Base-by-base conservation (phyloP, 1,140 invertebrate species). In the Anthonomus grandis region DNA sequence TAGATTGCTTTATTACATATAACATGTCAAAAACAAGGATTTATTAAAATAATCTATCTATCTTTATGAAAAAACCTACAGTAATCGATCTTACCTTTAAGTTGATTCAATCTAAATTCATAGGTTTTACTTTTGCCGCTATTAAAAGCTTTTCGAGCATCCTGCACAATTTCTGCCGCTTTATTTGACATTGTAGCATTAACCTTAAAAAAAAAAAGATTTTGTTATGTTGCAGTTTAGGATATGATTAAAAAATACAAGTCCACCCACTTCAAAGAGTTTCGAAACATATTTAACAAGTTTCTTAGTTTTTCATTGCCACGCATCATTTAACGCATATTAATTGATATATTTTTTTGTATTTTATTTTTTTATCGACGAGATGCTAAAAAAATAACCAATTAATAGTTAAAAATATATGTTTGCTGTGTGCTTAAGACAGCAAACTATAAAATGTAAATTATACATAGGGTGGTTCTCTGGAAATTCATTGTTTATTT, bases 51-150 rank as follows among this genome's bases (percentile, higher is more conserved):
- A n/a, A n/a, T n/a, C n/a, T n/a, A n/a, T n/a, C n/a, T n/a, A n/a
- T n/a, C n/a, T n/a, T n/a, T n/a, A n/a, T n/a, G n/a, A n/a, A n/a
- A n/a, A n/a, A n/a, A n/a, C n/a, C n/a, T n/a, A n/a, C n/a, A n/a
- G 1, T 2, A 17, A 41, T 23, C 10, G 25, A 8, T 13, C 6
- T 18, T 31, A 60, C 50, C 55, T 19, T 57, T 79, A 3, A 97
- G 71, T 70, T 96, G 93, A 57, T 82, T 75, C 49, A 84, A 79
- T 54, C 93, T 83, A 79, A 91, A 92, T 75, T 85, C 82, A 54
- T 90, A 66, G 37, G 84, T 77, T 64, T 79, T 81, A 22, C 89
- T 91, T 58, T 85, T 81, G 6, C 89, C 89, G 54, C 79, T 83
- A 45, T 80, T 78, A 72, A 84, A 93, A 18, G 63, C 63, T 13